Percentiles rank a stretch among this genome's conserved stretches.
phyloP scores from a whole-genome alignment of 2,113 vertebrate genomes.

The Otis tarda region DNA sequence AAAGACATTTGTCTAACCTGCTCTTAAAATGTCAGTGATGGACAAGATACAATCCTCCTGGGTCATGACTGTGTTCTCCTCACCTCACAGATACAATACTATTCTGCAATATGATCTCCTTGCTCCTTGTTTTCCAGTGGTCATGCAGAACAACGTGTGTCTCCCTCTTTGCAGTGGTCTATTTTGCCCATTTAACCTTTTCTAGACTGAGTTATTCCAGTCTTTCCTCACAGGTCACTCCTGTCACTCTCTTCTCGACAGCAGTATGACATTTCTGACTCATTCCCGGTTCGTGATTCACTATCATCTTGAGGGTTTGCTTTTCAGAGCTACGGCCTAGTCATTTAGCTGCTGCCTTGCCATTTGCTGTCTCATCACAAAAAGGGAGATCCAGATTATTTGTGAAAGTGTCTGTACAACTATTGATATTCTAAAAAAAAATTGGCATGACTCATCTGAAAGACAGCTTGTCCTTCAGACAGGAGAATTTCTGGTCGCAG shows the following conservation, averaged over 20 bases:
- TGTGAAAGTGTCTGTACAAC: neutral
- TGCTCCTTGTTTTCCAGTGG: neutral
- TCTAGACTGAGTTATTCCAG: neutral
- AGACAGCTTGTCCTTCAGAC: conserved; percentile 5
- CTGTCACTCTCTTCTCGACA: neutral
- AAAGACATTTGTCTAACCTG: neutral
- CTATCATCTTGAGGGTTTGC: neutral
- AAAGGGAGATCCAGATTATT: neutral
- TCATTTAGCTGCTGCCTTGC: neutral
- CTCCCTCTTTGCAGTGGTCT: neutral
- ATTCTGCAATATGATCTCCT: neutral
- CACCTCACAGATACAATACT: neutral
- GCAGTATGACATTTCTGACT: neutral
- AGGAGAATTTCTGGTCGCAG: neutral
- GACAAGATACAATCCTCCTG: neutral
- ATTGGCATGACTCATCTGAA: neutral
- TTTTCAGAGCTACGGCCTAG: neutral
- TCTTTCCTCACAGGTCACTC: neutral
- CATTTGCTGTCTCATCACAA: neutral
- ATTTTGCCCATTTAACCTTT: neutral
- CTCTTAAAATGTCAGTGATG: neutral
- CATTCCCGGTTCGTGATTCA: neutral
- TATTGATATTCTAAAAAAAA: neutral
- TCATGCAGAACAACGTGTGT: neutral
- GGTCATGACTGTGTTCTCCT: neutral